These are phyloP conservation scores for Drosophila bipectinata DNA, from an alignment of 1,140 invertebrate species.

Conservation along the genomic window DNA sequence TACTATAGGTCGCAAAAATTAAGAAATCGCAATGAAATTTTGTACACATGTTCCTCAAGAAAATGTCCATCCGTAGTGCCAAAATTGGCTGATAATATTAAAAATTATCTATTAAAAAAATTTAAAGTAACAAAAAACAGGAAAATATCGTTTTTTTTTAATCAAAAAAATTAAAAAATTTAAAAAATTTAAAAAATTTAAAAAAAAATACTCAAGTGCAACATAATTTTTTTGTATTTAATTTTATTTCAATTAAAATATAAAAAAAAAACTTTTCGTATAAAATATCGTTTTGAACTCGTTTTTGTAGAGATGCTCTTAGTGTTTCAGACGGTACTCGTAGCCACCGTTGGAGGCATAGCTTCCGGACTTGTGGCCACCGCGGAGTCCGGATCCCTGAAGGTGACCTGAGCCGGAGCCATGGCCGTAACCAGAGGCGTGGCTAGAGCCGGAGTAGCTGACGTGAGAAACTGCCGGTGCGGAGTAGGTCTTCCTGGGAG, in stretches of 20 bases:
- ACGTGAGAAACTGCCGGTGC: constrained; percentile 34
- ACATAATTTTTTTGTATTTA: background rate
- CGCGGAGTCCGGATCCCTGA: constrained; percentile 4
- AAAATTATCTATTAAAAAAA: no score
- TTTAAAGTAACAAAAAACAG: no score
- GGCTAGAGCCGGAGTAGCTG: constrained; percentile 22
- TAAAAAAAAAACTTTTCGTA: constrained; percentile 24
- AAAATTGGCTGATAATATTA: no score
- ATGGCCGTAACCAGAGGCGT: constrained; percentile 13
- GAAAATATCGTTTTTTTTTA: no score
- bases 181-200: no score
- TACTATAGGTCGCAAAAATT: no score
- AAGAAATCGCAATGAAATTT: no score
- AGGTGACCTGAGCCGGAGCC: constrained; percentile 1
- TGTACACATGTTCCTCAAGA: no score
- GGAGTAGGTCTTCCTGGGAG: constrained; percentile 21
- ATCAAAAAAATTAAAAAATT: no score
- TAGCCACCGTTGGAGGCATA: constrained; percentile 62
- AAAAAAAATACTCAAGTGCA: no score
- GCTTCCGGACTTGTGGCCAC: constrained; percentile 20
- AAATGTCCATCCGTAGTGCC: no score
- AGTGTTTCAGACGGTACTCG: constrained; percentile 56
- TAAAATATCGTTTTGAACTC: background rate
- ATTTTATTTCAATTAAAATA: constrained; percentile 27
- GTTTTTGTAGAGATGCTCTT: constrained; percentile 22